Base-by-base conservation (phyloP, 1,140 invertebrate species). In the Oryzaephilus surinamensis region DNA sequence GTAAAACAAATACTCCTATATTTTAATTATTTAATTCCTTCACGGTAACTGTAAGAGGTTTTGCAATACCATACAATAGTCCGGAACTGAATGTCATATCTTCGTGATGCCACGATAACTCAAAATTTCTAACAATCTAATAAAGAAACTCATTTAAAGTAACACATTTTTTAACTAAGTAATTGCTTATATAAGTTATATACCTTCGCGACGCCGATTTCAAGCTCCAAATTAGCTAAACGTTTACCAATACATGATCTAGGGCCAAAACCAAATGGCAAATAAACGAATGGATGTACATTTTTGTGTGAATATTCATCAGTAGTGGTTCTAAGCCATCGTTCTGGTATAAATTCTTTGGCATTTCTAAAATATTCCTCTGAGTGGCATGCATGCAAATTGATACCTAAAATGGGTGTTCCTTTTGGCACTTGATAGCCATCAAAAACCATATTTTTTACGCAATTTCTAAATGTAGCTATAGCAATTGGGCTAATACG, bases 211-310 rank as follows among this genome's bases (percentile, higher is more conserved):
- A 81, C 40, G 21, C 74, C 69, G 14, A 79, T 64, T 53, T 79
- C 72, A 32, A 84, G 54, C 55, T 83, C 78, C 50, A 83, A 65
- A 54, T 81, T 74, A 3, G 81, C 82, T 46, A 87, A 73, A 34
- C 83, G 62, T 43, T 75, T 70, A 8, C 72, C 73, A 20, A 73
- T 63, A 43, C 73, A 76, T 7, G 45, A 44, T 21, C 57, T 41
- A 6, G 53, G 41, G 12, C 54, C 57, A 42, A 48, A 53, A 15
- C 57, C 57, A 43, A 59, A 59, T 14, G 57, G 55, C 7, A 54
- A 16, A 38, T 30, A 34, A n/a, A 42, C 43, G 43, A 59, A 59
- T 6, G 54, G 51, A 50, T 55, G 45, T 10, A 40, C 36, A 35
- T 47, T 45, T 44, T 54, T 49, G 16, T 38, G 23, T 6, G 45